phyloP scores from a whole-genome alignment of 2,797 vertebrate genomes.

The Anisognathus igniventris region DNA sequence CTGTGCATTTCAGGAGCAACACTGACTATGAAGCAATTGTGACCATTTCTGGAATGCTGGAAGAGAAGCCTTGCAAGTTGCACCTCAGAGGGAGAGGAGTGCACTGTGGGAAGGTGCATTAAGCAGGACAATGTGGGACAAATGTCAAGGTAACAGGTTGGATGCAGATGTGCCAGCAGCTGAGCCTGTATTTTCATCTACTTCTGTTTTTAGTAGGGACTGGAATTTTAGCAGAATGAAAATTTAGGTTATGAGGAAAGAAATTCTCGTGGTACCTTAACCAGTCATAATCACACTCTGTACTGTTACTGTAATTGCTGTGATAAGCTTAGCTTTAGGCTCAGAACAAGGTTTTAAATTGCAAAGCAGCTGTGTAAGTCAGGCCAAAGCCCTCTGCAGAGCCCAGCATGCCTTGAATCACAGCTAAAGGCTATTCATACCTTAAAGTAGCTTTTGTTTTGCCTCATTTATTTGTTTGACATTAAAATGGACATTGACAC shows the following conservation, averaged over 20 bases:
- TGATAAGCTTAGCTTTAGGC: not conserved
- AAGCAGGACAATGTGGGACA: not conserved
- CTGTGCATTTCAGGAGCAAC: conserved; percentile 67
- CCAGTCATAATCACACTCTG: not conserved
- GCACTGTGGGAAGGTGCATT: conserved; percentile 44
- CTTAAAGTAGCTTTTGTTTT: not conserved
- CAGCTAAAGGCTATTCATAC: not conserved
- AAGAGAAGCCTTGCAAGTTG: conserved; percentile 76
- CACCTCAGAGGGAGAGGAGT: conserved; percentile 77
- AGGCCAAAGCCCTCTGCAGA: not conserved
- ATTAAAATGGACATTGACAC: not conserved
- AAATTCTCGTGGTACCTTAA: not conserved
- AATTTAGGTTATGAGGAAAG: not conserved
- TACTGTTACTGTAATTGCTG: not conserved
- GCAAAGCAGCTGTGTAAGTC: not conserved
- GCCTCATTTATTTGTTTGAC: not conserved
- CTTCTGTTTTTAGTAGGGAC: not conserved
- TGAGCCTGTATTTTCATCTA: not conserved
- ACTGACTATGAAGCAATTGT: conserved; percentile 69
- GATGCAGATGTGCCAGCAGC: not conserved
- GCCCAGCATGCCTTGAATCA: not conserved
- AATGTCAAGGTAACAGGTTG: not conserved
- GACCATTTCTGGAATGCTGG: conserved; percentile 77
- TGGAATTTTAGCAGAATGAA: not conserved
- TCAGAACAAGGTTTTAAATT: not conserved